Conservation (phyloP, 1,140 invertebrate species). For the Acyrthosiphon pisum region DNA sequence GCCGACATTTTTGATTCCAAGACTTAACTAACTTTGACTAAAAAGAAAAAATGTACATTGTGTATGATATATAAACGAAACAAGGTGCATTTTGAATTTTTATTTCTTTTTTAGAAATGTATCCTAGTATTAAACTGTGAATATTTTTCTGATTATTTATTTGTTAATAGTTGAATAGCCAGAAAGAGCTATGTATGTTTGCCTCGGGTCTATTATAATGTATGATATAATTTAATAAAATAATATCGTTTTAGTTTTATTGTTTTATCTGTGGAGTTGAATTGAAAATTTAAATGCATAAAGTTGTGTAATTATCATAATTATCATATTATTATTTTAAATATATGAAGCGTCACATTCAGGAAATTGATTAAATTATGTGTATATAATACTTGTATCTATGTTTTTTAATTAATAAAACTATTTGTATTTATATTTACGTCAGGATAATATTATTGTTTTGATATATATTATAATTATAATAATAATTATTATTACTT, state of each 20-base stretch:
- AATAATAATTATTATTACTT: slow-evolving; percentile 52
- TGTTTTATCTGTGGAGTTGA: slow-evolving; percentile 23
- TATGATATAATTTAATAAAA: slow-evolving; percentile 39
- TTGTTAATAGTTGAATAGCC: slow-evolving; percentile 46
- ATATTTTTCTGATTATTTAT: slow-evolving; percentile 48
- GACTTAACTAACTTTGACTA: slow-evolving; percentile 39
- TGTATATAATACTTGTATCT: slow-evolving; percentile 52
- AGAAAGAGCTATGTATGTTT: background rate
- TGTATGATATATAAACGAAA: slow-evolving; percentile 56
- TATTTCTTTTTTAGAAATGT: slow-evolving; percentile 55
- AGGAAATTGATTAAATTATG: slow-evolving; percentile 46
- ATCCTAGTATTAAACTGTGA: slow-evolving; percentile 54
- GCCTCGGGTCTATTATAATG: slow-evolving; percentile 33
- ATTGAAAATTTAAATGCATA: slow-evolving; percentile 16
- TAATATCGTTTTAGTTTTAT: slow-evolving; percentile 35
- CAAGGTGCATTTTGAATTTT: slow-evolving; percentile 57
- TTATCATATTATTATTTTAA: slow-evolving; percentile 39
- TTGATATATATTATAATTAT: slow-evolving; percentile 50
- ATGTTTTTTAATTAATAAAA: slow-evolving; percentile 56
- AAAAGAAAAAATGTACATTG: slow-evolving; percentile 48
- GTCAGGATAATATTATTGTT: slow-evolving; percentile 51
- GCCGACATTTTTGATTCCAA: slow-evolving; percentile 22
- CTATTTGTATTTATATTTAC: slow-evolving; percentile 55
- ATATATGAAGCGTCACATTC: slow-evolving; percentile 48
- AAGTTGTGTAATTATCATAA: slow-evolving; percentile 39